These are phyloP conservation scores for Micropoecilia bifurca DNA, from an alignment of 2,797 vertebrate species.

Conservation along the genomic window DNA sequence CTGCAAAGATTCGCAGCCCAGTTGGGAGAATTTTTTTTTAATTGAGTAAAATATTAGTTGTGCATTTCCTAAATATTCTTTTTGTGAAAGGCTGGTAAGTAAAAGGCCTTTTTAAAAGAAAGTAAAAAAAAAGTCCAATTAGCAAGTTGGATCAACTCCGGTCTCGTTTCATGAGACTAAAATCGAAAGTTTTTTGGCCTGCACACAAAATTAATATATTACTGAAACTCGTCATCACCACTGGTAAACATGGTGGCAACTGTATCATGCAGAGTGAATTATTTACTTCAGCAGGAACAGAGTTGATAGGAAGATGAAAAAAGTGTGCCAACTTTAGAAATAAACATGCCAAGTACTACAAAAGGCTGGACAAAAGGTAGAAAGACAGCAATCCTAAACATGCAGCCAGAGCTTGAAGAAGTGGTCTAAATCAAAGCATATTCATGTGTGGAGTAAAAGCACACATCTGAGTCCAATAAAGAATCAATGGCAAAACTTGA, in stretches of 20 bases:
- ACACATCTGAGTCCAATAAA: not conserved
- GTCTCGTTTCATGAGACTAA: not conserved
- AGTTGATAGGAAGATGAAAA: not conserved
- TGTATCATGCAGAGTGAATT: not conserved
- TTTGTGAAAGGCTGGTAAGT: not conserved
- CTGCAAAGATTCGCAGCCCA: not conserved
- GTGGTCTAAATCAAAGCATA: not conserved
- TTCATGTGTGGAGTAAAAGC: not conserved
- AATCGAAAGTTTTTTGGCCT: not conserved
- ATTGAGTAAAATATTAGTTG: not conserved
- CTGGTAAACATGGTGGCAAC: not conserved
- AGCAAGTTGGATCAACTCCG: not conserved
- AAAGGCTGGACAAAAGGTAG: not conserved
- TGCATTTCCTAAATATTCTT: not conserved
- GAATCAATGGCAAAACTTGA: not conserved
- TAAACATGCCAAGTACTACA: not conserved
- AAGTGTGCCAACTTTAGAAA: not conserved
- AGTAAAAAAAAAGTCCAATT: not conserved
- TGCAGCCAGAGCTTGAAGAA: not conserved
- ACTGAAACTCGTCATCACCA: not conserved
- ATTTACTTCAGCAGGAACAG: not conserved
- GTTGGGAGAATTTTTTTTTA: not conserved
- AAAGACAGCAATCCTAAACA: not conserved
- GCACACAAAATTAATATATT: not conserved
- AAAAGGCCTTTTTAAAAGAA: not conserved